Conservation (phyloP, 2,888 invertebrate genomes). For the Acrobasis repandana region DNA sequence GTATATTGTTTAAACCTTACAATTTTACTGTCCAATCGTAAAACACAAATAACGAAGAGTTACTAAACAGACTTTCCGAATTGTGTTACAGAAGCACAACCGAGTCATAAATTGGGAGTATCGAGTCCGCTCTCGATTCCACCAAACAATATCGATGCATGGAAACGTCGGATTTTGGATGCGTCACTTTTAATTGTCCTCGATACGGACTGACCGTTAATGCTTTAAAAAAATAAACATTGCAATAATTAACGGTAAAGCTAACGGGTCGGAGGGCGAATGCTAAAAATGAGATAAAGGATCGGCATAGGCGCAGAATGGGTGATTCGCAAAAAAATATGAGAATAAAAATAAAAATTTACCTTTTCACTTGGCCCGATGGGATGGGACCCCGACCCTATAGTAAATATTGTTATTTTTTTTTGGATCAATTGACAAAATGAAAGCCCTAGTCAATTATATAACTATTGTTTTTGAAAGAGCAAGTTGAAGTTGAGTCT, state of each 20-base stretch:
- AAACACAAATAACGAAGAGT: not conserved
- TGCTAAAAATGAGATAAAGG: constrained; percentile 31
- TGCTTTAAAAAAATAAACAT: constrained; percentile 63
- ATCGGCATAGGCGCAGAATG: constrained; percentile 28
- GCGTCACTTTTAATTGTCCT: constrained; percentile 76
- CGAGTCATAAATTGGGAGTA: constrained; percentile 28
- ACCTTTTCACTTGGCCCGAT: too few species aligned
- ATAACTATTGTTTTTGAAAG: too few species aligned
- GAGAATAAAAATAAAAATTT: too few species aligned
- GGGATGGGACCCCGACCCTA: too few species aligned
- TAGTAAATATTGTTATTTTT: too few species aligned
- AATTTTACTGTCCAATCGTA: constrained; percentile 11
- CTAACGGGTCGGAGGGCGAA: constrained; percentile 73
- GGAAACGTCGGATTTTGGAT: constrained; percentile 50
- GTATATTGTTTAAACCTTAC: not conserved
- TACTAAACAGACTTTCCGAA: constrained; percentile 19
- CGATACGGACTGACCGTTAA: constrained; percentile 68
- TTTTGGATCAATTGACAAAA: too few species aligned
- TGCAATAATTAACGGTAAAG: constrained; percentile 75
- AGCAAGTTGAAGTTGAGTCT: too few species aligned
- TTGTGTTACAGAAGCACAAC: constrained; percentile 14
- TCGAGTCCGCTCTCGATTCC: constrained; percentile 29
- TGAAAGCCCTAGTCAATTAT: too few species aligned
- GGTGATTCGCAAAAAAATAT: not conserved
- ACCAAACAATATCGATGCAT: constrained; percentile 46